Percentiles rank a stretch among this genome's conserved stretches.
Conservation (phyloP, 2,888 invertebrate species). For the Eurytoma californica region DNA sequence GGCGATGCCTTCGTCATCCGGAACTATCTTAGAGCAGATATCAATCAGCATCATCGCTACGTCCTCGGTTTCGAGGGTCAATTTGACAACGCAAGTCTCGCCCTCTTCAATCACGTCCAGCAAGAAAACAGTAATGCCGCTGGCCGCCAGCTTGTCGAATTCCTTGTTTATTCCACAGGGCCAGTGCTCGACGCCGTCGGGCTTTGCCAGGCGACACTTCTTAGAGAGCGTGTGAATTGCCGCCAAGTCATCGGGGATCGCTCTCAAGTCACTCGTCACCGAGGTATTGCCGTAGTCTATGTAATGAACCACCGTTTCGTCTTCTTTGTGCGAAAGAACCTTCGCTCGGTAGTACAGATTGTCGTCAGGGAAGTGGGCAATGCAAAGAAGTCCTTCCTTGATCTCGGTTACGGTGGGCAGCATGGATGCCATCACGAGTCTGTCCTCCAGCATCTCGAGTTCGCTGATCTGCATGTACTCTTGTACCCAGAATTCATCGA, state of each 20-base stretch:
- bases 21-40: background rate
- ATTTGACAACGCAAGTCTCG: slow-evolving; percentile 80
- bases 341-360: slow-evolving; percentile 82
- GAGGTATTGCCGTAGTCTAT: slow-evolving; percentile 85
- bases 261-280: slow-evolving; percentile 78
- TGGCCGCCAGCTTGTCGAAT: slow-evolving; percentile 72
- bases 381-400: slow-evolving; percentile 80
- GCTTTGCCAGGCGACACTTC: slow-evolving; percentile 77
- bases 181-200: slow-evolving; percentile 74
- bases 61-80: slow-evolving; percentile 74
- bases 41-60: slow-evolving; percentile 48
- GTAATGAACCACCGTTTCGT: slow-evolving; percentile 79
- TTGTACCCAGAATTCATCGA: slow-evolving; percentile 86
- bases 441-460: slow-evolving; percentile 80
- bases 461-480: slow-evolving; percentile 79
- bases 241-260: slow-evolving; percentile 79
- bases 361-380: slow-evolving; percentile 82
- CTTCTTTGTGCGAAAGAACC: slow-evolving; percentile 79
- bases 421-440: slow-evolving; percentile 76
- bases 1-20: background rate
- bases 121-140: slow-evolving; percentile 76
- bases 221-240: slow-evolving; percentile 79
- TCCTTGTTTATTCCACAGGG: slow-evolving; percentile 69
- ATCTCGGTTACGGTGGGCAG: slow-evolving; percentile 77
- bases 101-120: slow-evolving; percentile 78